These are phyloP conservation scores for Melanerpes formicivorus DNA, from an alignment of 2,113 vertebrate genomes.

Conservation along the genomic window DNA sequence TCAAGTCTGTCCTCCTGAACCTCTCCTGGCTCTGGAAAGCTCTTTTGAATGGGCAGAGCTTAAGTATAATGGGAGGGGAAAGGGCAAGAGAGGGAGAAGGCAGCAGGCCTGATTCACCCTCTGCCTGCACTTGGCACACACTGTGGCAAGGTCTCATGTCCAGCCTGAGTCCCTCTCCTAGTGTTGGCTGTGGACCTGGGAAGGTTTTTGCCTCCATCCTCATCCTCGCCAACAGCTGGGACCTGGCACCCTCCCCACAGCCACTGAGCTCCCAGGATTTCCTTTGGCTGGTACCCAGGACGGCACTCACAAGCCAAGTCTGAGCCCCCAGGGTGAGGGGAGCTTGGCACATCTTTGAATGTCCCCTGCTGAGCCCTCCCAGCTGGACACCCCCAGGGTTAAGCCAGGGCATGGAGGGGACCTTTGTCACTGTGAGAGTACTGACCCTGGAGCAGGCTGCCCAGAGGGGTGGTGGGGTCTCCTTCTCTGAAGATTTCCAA, in stretches of 20 bases:
- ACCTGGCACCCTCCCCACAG: fast-evolving
- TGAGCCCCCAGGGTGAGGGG: neutral
- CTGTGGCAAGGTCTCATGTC: neutral
- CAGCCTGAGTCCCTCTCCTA: neutral
- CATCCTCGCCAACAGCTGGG: fast-evolving
- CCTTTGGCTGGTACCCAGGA: neutral
- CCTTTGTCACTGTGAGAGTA: too few species aligned
- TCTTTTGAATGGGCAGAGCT: neutral
- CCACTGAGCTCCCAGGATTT: neutral
- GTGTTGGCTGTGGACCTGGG: neutral
- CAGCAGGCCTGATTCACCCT: fast-evolving
- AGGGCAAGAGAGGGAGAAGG: neutral
- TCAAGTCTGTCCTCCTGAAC: slow-evolving; percentile 39
- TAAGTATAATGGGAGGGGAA: neutral
- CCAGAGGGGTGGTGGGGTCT: too few species aligned
- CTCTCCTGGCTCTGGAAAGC: neutral
- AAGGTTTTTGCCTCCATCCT: neutral
- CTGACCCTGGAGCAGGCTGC: too few species aligned
- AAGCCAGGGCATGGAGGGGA: fast-evolving
- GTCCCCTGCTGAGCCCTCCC: neutral
- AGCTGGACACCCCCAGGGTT: neutral
- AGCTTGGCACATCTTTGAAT: neutral
- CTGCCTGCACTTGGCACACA: fast-evolving
- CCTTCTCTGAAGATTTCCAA: too few species aligned
- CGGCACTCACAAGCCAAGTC: neutral